A percentile compares a stretch with the other conserved stretches of the same genome.
Conservation (phyloP, 2,797 vertebrate genomes). For the Miichthys miiuy region DNA sequence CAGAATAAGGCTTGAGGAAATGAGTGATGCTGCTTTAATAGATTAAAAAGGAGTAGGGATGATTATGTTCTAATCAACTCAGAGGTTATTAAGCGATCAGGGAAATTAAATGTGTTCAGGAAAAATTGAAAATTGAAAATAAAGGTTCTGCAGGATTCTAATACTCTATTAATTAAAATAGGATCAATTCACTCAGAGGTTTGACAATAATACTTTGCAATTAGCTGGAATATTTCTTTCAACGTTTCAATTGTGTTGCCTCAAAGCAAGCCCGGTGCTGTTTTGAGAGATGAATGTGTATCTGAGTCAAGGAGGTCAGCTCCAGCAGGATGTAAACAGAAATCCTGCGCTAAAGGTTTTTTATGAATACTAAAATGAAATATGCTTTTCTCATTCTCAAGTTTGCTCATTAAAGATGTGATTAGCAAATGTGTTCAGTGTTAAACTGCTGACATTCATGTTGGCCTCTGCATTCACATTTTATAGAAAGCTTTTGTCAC, state of each 20-base stretch:
- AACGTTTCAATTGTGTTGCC: slow-evolving; percentile 26
- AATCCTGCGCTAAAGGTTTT: slow-evolving; percentile 3
- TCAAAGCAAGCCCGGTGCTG: slow-evolving; percentile 13
- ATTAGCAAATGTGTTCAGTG: background rate
- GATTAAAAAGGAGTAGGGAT: slow-evolving; percentile 66
- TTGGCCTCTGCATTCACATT: background rate
- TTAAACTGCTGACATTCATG: background rate
- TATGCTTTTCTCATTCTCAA: background rate
- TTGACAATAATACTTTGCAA: slow-evolving; percentile 35
- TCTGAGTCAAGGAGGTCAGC: slow-evolving; percentile 44
- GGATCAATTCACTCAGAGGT: slow-evolving; percentile 21
- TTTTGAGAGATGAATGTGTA: slow-evolving; percentile 12
- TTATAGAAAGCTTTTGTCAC: background rate
- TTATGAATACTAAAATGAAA: background rate
- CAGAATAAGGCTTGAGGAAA: slow-evolving; percentile 59
- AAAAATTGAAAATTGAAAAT: slow-evolving; percentile 72
- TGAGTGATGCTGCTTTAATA: slow-evolving; percentile 63
- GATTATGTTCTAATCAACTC: slow-evolving; percentile 78
- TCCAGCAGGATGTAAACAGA: slow-evolving; percentile 39
- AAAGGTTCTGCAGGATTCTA: slow-evolving; percentile 60
- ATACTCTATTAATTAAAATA: slow-evolving; percentile 62
- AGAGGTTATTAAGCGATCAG: slow-evolving; percentile 74
- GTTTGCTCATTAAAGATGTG: background rate
- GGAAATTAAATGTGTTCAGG: slow-evolving; percentile 66
- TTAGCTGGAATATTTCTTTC: background rate